phyloP scores from a whole-genome alignment of 2,113 vertebrate genomes.

The Raja brachyura region DNA sequence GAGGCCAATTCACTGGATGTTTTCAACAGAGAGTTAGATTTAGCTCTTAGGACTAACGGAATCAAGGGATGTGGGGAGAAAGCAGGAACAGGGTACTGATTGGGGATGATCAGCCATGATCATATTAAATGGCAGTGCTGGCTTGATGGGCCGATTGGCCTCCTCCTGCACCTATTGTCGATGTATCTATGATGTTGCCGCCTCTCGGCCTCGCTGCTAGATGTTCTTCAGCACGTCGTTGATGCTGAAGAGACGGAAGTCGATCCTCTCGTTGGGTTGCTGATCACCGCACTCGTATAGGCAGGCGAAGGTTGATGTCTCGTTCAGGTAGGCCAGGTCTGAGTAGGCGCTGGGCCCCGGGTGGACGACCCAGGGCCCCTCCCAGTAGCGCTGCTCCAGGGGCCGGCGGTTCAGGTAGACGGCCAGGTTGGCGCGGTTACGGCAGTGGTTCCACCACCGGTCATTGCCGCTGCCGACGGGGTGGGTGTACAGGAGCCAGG shows the following conservation, averaged over 20 bases:
- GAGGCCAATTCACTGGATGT: too few species aligned
- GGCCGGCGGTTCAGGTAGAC: neutral
- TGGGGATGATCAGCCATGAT: too few species aligned
- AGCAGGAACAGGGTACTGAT: too few species aligned
- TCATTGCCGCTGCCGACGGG: neutral
- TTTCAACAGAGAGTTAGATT: too few species aligned
- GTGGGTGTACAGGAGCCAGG: constrained; percentile 32
- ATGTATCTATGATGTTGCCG: too few species aligned
- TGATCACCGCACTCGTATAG: neutral
- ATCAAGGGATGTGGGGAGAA: too few species aligned
- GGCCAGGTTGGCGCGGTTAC: constrained; percentile 24
- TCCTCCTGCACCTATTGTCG: too few species aligned
- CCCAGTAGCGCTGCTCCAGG: neutral
- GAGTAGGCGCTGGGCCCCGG: neutral
- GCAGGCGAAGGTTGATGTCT: neutral
- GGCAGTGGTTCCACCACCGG: too few species aligned
- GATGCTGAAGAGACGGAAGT: constrained; percentile 14
- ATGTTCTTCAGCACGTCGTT: neutral
- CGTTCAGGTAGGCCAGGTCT: neutral
- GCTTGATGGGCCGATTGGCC: too few species aligned
- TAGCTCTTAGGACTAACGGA: too few species aligned
- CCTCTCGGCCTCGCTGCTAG: too few species aligned
- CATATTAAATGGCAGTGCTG: too few species aligned
- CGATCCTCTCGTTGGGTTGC: neutral
- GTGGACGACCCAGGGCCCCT: neutral